These are phyloP conservation scores for Falco concolor DNA, from an alignment of 2,797 vertebrate genomes.

Conservation along the genomic window DNA sequence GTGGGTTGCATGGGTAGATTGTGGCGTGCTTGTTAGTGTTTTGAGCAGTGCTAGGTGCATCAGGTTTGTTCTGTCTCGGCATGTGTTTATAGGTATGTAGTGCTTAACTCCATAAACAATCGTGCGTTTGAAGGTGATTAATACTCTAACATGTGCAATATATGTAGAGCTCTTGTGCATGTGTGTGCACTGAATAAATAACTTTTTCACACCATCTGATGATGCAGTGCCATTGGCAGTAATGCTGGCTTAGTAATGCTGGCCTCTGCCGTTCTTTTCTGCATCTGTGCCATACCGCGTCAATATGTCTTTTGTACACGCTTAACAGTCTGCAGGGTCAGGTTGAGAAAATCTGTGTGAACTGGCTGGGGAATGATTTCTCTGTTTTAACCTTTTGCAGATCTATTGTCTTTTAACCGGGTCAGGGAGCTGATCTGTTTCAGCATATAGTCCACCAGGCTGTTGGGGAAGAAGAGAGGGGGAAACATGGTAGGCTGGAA, in stretches of 20 bases:
- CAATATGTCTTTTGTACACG: fast-evolving
- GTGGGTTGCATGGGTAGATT: conserved; percentile 35
- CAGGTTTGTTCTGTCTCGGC: not conserved
- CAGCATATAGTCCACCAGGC: not conserved
- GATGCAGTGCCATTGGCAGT: not conserved
- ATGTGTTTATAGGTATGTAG: not conserved
- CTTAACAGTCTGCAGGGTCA: not conserved
- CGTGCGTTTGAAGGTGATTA: not conserved
- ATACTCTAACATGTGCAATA: not conserved
- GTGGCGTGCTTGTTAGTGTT: conserved; percentile 38
- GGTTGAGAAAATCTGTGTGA: not conserved
- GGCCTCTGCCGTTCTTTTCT: not conserved
- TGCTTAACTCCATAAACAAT: not conserved
- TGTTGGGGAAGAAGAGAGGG: conserved; percentile 24
- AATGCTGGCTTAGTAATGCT: not conserved
- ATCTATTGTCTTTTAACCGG: not conserved
- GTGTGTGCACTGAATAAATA: not conserved
- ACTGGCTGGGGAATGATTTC: not conserved
- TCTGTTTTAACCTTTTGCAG: not conserved
- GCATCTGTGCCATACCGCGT: not conserved
- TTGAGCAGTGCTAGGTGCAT: not conserved
- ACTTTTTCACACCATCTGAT: not conserved
- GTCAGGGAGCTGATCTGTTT: not conserved
- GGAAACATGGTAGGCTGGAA: conserved; percentile 22
- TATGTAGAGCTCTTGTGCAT: not conserved